Conservation (phyloP, 2,888 invertebrate genomes). For the Harpagoxenus sublaevis region DNA sequence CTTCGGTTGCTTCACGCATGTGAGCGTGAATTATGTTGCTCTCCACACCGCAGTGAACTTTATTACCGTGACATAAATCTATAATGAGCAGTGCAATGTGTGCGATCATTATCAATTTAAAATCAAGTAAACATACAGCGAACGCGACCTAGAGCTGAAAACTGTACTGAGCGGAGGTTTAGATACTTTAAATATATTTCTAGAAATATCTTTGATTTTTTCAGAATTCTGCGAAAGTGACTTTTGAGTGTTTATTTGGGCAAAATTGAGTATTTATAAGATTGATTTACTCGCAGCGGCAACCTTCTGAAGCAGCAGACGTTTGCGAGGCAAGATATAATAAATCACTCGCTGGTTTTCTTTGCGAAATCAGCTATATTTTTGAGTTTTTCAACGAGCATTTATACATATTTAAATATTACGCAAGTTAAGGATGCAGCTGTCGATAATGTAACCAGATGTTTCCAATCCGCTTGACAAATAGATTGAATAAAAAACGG, state of each 20-base stretch:
- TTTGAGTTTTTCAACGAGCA: too few species aligned
- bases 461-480: not conserved
- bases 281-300: not conserved
- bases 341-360: not conserved
- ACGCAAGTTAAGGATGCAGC: not conserved
- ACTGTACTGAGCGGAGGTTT: not conserved
- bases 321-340: not conserved
- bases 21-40: conserved; percentile 30
- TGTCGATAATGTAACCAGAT: not conserved
- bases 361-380: not conserved
- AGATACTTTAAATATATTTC: not conserved
- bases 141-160: not conserved
- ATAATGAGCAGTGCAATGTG: not conserved
- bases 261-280: not conserved
- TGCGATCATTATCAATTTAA: conserved; percentile 10
- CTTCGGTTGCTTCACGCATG: conserved; percentile 26
- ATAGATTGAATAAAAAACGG: not conserved
- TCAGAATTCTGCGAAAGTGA: not conserved
- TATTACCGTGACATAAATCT: conserved; percentile 49
- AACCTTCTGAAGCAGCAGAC: not conserved
- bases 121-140: not conserved
- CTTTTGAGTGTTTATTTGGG: too few species aligned
- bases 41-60: conserved; percentile 21
- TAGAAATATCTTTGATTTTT: not conserved
- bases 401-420: not conserved